Evolutionary conservation across 1,140 invertebrate genomes (phyloP).

Genomic region (Drosophila nasuta): DNA sequence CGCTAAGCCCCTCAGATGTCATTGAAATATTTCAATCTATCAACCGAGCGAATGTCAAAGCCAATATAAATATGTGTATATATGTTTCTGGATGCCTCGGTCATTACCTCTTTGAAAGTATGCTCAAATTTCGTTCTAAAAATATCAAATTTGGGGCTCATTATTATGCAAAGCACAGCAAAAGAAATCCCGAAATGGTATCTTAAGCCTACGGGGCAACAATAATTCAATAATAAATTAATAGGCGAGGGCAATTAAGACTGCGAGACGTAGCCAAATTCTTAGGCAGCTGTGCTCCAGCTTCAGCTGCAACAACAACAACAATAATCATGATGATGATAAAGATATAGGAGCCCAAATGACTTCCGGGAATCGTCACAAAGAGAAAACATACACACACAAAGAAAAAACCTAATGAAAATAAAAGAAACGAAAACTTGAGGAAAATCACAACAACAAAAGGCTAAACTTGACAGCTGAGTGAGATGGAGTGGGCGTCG

Average conservation of each 20-base stretch:
- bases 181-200: slow-evolving; percentile 33
- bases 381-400: slow-evolving; percentile 31
- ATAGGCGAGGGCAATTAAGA: slow-evolving; percentile 66
- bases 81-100: slow-evolving; percentile 10
- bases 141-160: slow-evolving; percentile 46
- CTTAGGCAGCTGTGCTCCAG: slow-evolving; percentile 64
- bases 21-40: slow-evolving; percentile 65
- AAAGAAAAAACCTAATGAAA: slow-evolving; percentile 35
- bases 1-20: slow-evolving; percentile 65
- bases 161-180: slow-evolving; percentile 39
- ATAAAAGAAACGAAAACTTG: slow-evolving; percentile 51
- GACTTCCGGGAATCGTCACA: slow-evolving; percentile 69
- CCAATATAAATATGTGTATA: slow-evolving; percentile 27
- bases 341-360: slow-evolving; percentile 57
- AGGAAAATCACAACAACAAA: slow-evolving; percentile 44
- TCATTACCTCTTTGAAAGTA: slow-evolving; percentile 19
- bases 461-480: slow-evolving; percentile 37
- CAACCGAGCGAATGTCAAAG: slow-evolving; percentile 21
- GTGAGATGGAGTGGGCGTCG: slow-evolving; percentile 2
- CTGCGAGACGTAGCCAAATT: slow-evolving; percentile 19
- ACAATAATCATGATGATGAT: slow-evolving; percentile 7
- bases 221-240: slow-evolving; percentile 76
- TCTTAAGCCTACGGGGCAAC: slow-evolving; percentile 24
- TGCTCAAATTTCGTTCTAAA: slow-evolving; percentile 38
- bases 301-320: slow-evolving; percentile 12